Evolutionary conservation across 2,113 vertebrate species (phyloP).

Genomic region (Cacatua alba): DNA sequence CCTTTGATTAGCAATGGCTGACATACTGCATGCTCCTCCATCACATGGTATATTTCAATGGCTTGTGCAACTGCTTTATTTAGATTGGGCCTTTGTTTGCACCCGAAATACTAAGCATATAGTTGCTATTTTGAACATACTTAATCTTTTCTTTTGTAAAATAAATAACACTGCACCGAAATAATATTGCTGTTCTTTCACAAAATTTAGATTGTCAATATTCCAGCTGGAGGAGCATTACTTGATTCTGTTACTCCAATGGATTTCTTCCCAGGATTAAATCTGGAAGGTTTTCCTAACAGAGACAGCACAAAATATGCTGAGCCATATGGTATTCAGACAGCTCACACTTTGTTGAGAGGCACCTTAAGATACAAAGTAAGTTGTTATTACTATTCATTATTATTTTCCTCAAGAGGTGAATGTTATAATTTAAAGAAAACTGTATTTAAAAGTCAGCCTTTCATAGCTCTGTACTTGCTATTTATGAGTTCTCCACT

Average conservation of each 20-base stretch:
- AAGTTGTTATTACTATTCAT: not conserved
- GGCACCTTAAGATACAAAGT: constrained; percentile 95
- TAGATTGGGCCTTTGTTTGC: not conserved
- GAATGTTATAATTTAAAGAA: not conserved
- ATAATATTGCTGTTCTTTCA: constrained; percentile 24
- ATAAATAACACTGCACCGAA: not conserved
- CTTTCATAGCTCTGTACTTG: not conserved
- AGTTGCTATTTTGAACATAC: not conserved
- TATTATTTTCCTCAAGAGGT: not conserved
- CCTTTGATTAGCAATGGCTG: not conserved
- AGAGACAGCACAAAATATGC: constrained; percentile 93
- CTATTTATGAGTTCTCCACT: not conserved
- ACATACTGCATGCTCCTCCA: not conserved
- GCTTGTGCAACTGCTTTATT: not conserved
- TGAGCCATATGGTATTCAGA: constrained; percentile 86
- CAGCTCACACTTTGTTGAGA: constrained; percentile 89
- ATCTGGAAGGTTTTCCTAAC: constrained; percentile 94
- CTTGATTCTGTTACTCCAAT: constrained; percentile 82
- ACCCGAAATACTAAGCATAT: not conserved
- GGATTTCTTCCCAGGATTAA: constrained; percentile 93
- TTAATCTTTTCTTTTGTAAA: not conserved
- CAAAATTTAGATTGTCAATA: constrained; percentile 74
- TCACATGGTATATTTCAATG: not conserved
- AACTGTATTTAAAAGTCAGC: not conserved
- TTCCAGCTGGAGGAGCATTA: constrained; percentile 84